A percentile compares a stretch with the other conserved stretches of the same genome.
Evolutionary conservation across 2,113 vertebrate species (phyloP).

Genomic region (Coreoperca whiteheadi): DNA sequence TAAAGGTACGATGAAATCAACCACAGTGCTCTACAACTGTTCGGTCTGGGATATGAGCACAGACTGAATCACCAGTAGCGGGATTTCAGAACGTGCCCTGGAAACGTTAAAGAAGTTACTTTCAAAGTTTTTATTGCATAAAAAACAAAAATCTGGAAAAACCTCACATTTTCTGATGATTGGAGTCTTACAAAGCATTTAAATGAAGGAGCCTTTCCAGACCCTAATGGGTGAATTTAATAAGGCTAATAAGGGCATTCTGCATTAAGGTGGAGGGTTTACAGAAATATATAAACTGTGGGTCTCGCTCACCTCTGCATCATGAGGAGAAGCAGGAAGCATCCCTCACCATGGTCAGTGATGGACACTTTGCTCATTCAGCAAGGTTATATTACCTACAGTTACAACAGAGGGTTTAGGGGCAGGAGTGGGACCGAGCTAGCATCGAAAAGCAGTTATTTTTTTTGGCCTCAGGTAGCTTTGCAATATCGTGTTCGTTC

Average conservation of each 20-base stretch:
- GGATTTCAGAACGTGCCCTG: background rate
- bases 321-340: background rate
- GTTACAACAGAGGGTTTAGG: background rate
- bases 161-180: no score
- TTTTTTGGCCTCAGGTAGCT: background rate
- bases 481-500: background rate
- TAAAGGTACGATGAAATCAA: constrained; percentile 81
- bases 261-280: no score
- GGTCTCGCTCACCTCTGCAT: background rate
- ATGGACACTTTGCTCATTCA: background rate
- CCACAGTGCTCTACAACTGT: background rate
- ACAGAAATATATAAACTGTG: background rate
- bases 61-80: background rate
- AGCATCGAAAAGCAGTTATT: background rate
- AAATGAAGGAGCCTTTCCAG: background rate
- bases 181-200: background rate
- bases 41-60: background rate
- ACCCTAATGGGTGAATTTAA: no score
- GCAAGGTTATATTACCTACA: background rate
- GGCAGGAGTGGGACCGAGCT: background rate
- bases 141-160: background rate
- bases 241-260: background rate
- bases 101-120: background rate
- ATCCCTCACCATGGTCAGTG: background rate
- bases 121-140: background rate